Base-by-base conservation (phyloP, 2,888 invertebrate species). In the Teinopalpus imperialis region DNA sequence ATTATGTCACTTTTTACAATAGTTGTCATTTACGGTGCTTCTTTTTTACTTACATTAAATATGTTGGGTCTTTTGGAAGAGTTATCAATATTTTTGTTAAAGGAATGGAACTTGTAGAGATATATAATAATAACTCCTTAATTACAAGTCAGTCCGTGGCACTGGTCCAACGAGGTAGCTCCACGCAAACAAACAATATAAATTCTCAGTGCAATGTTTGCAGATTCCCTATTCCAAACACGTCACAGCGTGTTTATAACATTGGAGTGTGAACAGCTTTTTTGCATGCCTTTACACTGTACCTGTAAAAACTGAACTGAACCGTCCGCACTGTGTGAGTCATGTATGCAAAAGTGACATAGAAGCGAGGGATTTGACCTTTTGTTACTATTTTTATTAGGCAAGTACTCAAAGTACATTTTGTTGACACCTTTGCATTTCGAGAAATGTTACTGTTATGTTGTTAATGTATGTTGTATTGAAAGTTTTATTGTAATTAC, bases 191-290 rank as follows among this genome's bases (percentile, higher is more conserved):
- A 45, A 39, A 44, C 44, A 39, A 44, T 44, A 44, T 44, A 44
- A 44, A 44, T 44, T 39, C 39, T 26, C 44, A 8, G 9, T 20
- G 31, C 44, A 37, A 31, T 39, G 32, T 42, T 16, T 18, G 18
- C 43, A 30, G 43, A 14, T 14, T 26, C 37, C 58, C 63, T 63
- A 64, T 63, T 61, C 57, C 66, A 71, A 73, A 74, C 68, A 69
- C 65, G 70, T 67, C 68, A 57, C 57, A 59, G 56, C 54, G 58
- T 77, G 44, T 44, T 44, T 44, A 44, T 44, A 44, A 44, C 44
- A 44, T 37, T 39, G 29, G 44, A 31, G 32, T 39, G 44, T 7
- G 37, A 44, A 44, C 32, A 13, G 26, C 32, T 45, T 39, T 41
- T 45, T 45, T 45, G 26, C 32, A 32, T 39, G 26, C 37, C 13